Percentiles rank a stretch among this genome's conserved stretches.
Evolutionary conservation across 2,888 invertebrate genomes (phyloP).

Genomic region (Dendrolimus pini): DNA sequence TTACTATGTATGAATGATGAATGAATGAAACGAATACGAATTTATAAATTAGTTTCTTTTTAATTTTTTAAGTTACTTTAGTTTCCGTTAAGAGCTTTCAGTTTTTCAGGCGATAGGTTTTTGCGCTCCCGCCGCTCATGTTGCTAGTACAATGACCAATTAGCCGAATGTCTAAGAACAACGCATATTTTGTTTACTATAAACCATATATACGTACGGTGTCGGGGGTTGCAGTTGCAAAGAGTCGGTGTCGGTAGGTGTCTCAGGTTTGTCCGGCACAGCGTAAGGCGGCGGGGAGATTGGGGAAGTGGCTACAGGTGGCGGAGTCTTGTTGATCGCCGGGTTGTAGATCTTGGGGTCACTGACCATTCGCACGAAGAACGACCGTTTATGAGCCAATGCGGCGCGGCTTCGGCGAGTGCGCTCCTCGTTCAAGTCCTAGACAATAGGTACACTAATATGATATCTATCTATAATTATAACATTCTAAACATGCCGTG

Average conservation of each 20-base stretch:
- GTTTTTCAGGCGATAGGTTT: too few species aligned
- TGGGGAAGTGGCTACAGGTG: conserved; percentile 75
- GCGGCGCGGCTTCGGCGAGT: conserved; percentile 86
- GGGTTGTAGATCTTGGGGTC: conserved; percentile 98
- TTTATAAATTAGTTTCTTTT: too few species aligned
- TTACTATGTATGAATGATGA: too few species aligned
- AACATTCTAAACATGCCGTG: too few species aligned
- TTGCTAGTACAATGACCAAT: too few species aligned
- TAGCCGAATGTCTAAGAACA: too few species aligned
- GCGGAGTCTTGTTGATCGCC: conserved; percentile 86
- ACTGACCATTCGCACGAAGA: conserved; percentile 98
- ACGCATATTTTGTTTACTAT: too few species aligned
- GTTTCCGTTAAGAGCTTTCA: too few species aligned
- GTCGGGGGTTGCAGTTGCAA: conserved; percentile 36
- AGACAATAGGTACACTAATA: conserved; percentile 11
- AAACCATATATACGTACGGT: conserved; percentile 42
- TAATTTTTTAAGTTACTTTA: too few species aligned
- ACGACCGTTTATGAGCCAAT: conserved; percentile 93
- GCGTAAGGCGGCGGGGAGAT: conserved; percentile 63
- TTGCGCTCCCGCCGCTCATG: too few species aligned
- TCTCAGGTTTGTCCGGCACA: conserved; percentile 49
- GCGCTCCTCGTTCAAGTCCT: conserved; percentile 85
- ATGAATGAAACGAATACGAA: too few species aligned
- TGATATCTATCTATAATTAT: too few species aligned
- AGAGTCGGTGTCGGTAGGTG: conserved; percentile 37